These are phyloP conservation scores for Auanema sp. DNA, from an alignment of 2,888 invertebrate species.

Conservation along the genomic window DNA sequence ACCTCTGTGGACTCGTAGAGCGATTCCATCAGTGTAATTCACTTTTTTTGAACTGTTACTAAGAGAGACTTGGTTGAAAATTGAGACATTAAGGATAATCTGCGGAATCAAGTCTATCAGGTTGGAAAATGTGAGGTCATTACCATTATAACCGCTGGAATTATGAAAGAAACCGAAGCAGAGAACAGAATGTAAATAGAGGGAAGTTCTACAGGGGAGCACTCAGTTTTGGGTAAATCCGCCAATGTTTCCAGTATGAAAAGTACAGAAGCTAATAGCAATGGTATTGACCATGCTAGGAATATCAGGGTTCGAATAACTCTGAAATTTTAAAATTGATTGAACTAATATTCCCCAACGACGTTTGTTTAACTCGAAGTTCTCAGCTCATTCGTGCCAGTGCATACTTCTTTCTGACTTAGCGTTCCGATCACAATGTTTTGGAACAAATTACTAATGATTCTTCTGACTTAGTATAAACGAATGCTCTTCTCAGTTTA, in stretches of 20 bases:
- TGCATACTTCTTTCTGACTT: too few relatives aligned
- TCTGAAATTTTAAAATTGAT: slow-evolving; percentile 26
- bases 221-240: slow-evolving; percentile 24
- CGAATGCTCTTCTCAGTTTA: too few relatives aligned
- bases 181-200: slow-evolving; percentile 59
- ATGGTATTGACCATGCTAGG: slow-evolving; percentile 85
- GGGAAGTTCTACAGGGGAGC: slow-evolving; percentile 53
- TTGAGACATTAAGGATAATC: slow-evolving; percentile 55
- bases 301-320: slow-evolving; percentile 56
- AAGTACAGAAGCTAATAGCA: slow-evolving; percentile 92
- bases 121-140: slow-evolving; percentile 1
- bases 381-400: too few relatives aligned
- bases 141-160: slow-evolving; percentile 60
- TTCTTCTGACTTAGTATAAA: too few relatives aligned
- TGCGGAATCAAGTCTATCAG: slow-evolving; percentile 13
- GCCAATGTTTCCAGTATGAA: slow-evolving; percentile 70
- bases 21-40: slow-evolving; percentile 34
- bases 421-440: too few relatives aligned
- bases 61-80: slow-evolving; percentile 55
- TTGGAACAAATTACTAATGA: neutral
- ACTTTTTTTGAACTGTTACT: slow-evolving; percentile 43
- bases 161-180: slow-evolving; percentile 59
- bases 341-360: too few relatives aligned
- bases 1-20: slow-evolving; percentile 51
- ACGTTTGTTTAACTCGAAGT: too few relatives aligned